Evolutionary conservation across 1,140 invertebrate species (phyloP), one percentile per base, ranked within the genome.

Genomic region (Ptiloglossa arizonensis): DNA sequence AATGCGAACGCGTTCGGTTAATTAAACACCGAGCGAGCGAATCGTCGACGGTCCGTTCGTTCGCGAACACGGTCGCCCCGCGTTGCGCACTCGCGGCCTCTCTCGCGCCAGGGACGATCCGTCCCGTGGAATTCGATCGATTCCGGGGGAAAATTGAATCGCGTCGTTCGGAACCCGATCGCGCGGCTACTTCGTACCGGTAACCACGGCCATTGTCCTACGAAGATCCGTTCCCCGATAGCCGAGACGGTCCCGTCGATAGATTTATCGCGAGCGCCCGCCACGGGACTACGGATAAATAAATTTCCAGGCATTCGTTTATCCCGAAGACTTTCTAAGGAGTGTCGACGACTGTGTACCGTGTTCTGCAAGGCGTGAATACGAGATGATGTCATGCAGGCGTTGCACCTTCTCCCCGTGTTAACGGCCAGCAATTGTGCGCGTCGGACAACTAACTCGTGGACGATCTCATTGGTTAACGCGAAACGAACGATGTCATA

Each of bases 321-420:
- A 82, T 73, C 67, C 56, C 32, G 60, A 86, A 74, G 84, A 87
- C 86, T 86, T 87, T 87, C 86, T 86, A 87, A 86, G 86, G 85
- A 87, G 86, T 86, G 85, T 87, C 85, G 76, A 80, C 46, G 24
- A 52, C 44, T 22, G 44, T 50, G 29, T 32, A 35, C 32, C 62
- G 63, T 69, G 79, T 84, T 74, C 76, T 73, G 29, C 41, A 72
- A 82, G 72, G 82, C 81, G 85, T 86, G 85, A 86, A 87, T 84
- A 73, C 72, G 59, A 75, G 72, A 57, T 86, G 85, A 87, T 84
- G 85, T 87, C 86, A 86, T 80, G 38, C 72, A 74, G 80, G 66
- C 79, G 82, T 86, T 87, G 79, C 86, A 86, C 78, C 85, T 87
- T 87, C 76, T 82, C 83, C 76, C 74, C 56, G 59, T 81, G 50